phyloP scores from a whole-genome alignment of 2,797 vertebrate genomes.

The Neostethus bicornis region DNA sequence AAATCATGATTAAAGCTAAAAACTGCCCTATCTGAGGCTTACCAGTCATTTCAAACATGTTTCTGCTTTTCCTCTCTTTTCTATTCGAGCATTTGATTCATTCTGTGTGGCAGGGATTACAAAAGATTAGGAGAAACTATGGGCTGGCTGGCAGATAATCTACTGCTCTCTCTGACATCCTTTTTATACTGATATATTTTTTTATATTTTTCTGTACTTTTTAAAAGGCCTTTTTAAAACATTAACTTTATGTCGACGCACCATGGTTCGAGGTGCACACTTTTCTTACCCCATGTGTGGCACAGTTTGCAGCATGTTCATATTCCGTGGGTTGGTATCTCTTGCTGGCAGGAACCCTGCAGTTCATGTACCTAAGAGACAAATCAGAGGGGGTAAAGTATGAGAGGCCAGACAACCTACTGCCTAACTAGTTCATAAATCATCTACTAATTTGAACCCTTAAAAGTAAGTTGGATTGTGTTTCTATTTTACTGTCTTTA shows the following conservation, averaged over 20 bases:
- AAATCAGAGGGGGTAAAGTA: not conserved
- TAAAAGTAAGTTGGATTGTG: constrained; percentile 4
- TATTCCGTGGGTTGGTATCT: constrained; percentile 95
- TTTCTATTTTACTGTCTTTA: constrained; percentile 42
- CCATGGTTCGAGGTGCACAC: too few species aligned
- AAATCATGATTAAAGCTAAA: not conserved
- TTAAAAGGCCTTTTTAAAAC: constrained; percentile 3
- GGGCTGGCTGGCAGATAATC: constrained; percentile 69
- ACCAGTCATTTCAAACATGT: constrained; percentile 17
- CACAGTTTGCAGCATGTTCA: constrained; percentile 93
- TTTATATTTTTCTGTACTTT: constrained; percentile 30
- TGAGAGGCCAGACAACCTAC: not conserved
- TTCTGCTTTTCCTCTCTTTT: constrained; percentile 17
- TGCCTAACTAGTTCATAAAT: constrained; percentile 35
- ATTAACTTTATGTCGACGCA: too few species aligned
- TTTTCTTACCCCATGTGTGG: constrained; percentile 90
- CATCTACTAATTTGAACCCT: constrained; percentile 1
- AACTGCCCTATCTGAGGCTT: constrained; percentile 3
- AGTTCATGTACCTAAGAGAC: constrained; percentile 91
- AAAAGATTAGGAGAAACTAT: constrained; percentile 70
- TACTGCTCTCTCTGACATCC: constrained; percentile 23
- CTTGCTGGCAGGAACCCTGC: constrained; percentile 87
- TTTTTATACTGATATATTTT: constrained; percentile 19
- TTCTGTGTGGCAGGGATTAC: constrained; percentile 62
- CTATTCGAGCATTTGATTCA: constrained; percentile 27